A percentile compares a stretch with the other conserved stretches of the same genome.
Evolutionary conservation across 2,113 vertebrate genomes (phyloP).

Genomic region (Varanus salvator): DNA sequence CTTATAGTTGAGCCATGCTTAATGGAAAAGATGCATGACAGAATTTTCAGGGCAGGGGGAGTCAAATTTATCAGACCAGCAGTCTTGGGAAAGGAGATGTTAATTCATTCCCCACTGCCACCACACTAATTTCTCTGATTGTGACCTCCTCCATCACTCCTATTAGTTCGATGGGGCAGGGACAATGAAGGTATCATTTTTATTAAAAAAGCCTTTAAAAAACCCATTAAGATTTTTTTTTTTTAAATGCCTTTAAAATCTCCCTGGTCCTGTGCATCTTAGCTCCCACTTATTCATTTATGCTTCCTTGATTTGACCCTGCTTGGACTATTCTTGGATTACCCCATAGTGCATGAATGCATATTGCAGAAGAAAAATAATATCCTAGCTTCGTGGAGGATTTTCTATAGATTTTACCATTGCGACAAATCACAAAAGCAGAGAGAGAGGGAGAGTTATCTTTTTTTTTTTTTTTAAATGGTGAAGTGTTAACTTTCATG

Average conservation of each 20-base stretch:
- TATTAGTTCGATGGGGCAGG: background rate
- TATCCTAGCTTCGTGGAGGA: background rate
- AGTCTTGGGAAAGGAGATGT: background rate
- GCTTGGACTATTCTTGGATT: background rate
- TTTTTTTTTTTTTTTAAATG: background rate
- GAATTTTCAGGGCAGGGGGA: background rate
- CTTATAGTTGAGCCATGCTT: background rate
- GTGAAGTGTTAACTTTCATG: slow-evolving; percentile 14
- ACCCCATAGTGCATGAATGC: background rate
- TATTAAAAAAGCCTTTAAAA: background rate
- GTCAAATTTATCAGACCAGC: background rate
- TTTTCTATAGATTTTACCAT: slow-evolving; percentile 22
- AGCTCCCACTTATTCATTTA: background rate
- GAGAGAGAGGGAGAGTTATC: background rate
- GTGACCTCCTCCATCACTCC: background rate
- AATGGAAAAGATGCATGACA: background rate
- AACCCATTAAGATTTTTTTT: too few species aligned
- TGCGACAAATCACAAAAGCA: slow-evolving; percentile 1
- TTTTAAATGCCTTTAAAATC: background rate
- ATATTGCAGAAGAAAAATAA: background rate
- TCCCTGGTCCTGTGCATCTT: background rate
- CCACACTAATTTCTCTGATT: too few species aligned
- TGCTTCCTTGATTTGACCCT: background rate
- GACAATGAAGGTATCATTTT: background rate
- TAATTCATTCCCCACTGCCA: background rate